These are phyloP conservation scores for Sesia bembeciformis DNA, from an alignment of 2,888 invertebrate genomes.

Conservation along the genomic window DNA sequence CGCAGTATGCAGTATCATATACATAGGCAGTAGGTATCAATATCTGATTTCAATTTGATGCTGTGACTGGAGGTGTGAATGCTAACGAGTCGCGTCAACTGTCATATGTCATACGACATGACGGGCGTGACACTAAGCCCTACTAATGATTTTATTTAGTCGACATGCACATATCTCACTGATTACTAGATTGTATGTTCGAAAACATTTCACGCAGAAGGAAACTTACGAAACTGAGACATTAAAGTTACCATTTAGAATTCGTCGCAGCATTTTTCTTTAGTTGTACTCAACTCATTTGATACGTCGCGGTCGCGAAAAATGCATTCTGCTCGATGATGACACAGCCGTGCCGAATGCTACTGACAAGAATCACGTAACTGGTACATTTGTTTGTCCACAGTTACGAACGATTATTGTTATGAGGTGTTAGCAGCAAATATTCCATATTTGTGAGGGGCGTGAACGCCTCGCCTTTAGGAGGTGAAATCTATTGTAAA, in stretches of 20 bases:
- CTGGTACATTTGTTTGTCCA: slow-evolving; percentile 2
- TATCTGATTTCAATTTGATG: too few relatives aligned
- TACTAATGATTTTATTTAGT: too few relatives aligned
- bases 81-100: too few relatives aligned
- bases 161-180: too few relatives aligned
- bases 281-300: slow-evolving; percentile 1
- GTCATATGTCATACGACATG: too few relatives aligned
- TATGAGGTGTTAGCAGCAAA: slow-evolving; percentile 4
- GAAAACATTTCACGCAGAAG: too few relatives aligned
- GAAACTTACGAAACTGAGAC: neutral
- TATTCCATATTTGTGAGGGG: slow-evolving; percentile 5
- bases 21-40: too few relatives aligned
- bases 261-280: neutral
- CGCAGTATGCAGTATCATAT: too few relatives aligned
- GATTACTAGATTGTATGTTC: too few relatives aligned
- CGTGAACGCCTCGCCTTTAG: slow-evolving; percentile 2
- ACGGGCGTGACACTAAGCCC: too few relatives aligned
- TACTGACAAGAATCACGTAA: slow-evolving; percentile 15
- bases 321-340: slow-evolving; percentile 17
- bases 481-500: slow-evolving; percentile 9
- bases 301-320: slow-evolving; percentile 13
- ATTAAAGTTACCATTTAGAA: neutral
- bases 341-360: slow-evolving; percentile 29
- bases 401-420: slow-evolving; percentile 8
- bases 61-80: too few relatives aligned